Evolutionary conservation across 2,888 invertebrate genomes (phyloP), one percentile per base, ranked within the genome.

Genomic region (Macaria notata): DNA sequence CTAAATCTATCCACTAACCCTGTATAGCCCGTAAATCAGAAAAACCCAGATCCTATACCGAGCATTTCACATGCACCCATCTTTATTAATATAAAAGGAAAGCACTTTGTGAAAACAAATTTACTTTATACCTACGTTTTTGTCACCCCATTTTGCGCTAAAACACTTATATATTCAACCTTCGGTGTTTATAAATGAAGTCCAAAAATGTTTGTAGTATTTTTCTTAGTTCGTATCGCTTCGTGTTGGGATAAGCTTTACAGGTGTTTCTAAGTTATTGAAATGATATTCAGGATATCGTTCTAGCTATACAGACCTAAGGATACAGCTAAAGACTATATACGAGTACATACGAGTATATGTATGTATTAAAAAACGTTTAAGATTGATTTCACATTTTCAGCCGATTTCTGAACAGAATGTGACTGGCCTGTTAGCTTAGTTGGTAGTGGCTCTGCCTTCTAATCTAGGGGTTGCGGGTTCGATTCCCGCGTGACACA

Each of bases 221-320:
- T 43, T 41, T 9, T 31, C 4, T n/a, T 4, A 19, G 57, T 58
- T 56, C 49, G 45, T n/a, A 46, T 47, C 50, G 49, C 56, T 58
- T 36, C n/a, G 47, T 58, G 57, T 49, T 51, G 53, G 9, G 42
- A 45, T 42, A 6, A 48, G 48, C 52, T 59, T 51, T 63, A 50
- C 65, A 65, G 65, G 65, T 65, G 63, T 62, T 50, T 44, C 50
- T 31, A 44, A 63, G 49, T 63, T 65, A 62, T 62, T 65, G 62
- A 63, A 65, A 62, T 61, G 62, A 60, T 61, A 61, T 59, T 56
- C 59, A 46, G 54, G 52, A 58, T 54, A 54, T 49, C 1, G 19
- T 2, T 19, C 19, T 19, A 2, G 1, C 19, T 19, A 19, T 19
- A 19, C 19, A 19, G 19, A 19, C 1, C 1, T 19, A 19, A 19